Base-by-base conservation (phyloP, 2,888 invertebrate genomes). In the Laspeyria flexula region DNA sequence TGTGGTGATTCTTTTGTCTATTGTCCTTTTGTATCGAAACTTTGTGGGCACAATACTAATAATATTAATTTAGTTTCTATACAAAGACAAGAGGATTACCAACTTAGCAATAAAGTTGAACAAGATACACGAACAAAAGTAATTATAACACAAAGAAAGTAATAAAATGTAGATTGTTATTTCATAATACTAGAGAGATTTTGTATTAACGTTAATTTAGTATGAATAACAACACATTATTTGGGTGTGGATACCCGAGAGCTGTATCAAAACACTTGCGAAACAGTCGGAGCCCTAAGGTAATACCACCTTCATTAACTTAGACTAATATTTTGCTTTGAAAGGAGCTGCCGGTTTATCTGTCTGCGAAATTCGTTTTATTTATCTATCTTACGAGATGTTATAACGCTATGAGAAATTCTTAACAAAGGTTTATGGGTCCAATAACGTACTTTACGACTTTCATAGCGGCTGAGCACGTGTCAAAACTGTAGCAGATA, bases 371-470 rank as follows among this genome's bases (percentile, higher is more conserved):
- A 73, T 75, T 74, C 59, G 60, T 77, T 79, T 79, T 78, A 79
- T 80, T 79, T 75, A 71, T 75, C 71, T 62, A 61, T 67, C 69
- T 74, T 77, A 79, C 72, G 74, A 73, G 73, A 77, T 72, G 76
- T 77, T 82, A 78, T 79, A 76, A 72, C 68, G 79, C 79, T 77
- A 83, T 82, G 81, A 79, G 85, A 82, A 86, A 85, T 88, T 85
- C 81, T 81, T 79, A 79, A 86, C 83, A 85, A 83, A 80, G 82
- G 84, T 89, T 88, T 88, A 90, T 80, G 71, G 69, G 83, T 82
- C 76, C 83, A 87, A 87, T 89, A 88, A 83, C 81, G 70, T 73
- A 81, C 68, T 88, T 89, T 88, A 90, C 80, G 86, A 85, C 74
- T 68, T 71, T 72, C 76, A 80, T 79, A 77, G 85, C 79, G 80